Base-by-base conservation (phyloP, 2,888 invertebrate genomes). In the Euproctis similis region DNA sequence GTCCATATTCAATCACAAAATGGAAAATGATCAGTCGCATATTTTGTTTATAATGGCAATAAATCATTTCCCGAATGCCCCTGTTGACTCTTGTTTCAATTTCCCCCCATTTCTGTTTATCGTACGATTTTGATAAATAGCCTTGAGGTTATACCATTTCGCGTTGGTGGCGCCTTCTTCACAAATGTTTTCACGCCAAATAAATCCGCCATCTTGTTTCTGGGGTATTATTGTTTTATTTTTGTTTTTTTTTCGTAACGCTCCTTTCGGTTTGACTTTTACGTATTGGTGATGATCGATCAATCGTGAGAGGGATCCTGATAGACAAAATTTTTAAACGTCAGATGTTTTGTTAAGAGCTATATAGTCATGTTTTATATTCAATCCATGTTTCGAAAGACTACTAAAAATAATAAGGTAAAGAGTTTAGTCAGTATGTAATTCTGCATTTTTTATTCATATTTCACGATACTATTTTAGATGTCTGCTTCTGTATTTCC, bases 91-190 rank as follows among this genome's bases (percentile, higher is more conserved):
- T 62, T 61, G 68, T 72, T 82, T 78, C 82, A 84, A 82, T 84
- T 82, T 78, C 76, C n/a, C n/a, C n/a, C 80, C 71, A 72, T 71
- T 57, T 67, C 72, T 75, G 76, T 78, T 81, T 82, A 80, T 78
- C 73, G 77, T 70, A 62, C 65, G 65, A 74, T 50, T n/a, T 80
- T 82, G 81, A 82, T 80, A 80, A 78, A 84, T 80, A 78, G 77
- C 80, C 66, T 50, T 50, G 36, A 62, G 74, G 54, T 54, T 53
- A 59, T 52, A 55, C 63, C 61, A 63, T 68, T 21, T 73, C 76
- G 70, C 62, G 67, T 71, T 73, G 46, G 69, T 59, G 64, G 56
- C 54, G 55, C 67, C 65, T 63, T 66, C 63, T 70, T 67, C 53
- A 42, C 56, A 53, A 61, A 60, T 57, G 61, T 66, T 73, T 74